phyloP scores from a whole-genome alignment of 2,113 vertebrate genomes.

The Sinocyclocheilus grahami region DNA sequence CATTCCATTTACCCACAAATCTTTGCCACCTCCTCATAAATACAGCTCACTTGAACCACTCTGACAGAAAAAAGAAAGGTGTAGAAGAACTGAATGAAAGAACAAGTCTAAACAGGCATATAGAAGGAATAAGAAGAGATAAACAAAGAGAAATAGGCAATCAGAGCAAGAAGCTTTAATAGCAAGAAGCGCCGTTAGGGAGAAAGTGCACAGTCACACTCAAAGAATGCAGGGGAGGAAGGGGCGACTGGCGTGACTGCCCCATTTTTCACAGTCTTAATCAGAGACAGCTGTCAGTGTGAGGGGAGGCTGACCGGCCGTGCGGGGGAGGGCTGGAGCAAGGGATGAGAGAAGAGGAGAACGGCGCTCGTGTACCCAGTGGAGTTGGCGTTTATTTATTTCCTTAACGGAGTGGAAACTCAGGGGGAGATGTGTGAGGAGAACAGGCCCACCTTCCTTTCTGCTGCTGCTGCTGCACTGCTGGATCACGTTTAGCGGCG shows the following conservation, averaged over 20 bases:
- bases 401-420: slow-evolving; percentile 38
- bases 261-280: slow-evolving; percentile 81
- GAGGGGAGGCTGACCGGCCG: slow-evolving; percentile 60
- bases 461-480: slow-evolving; percentile 34
- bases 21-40: slow-evolving; percentile 13
- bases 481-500: slow-evolving; percentile 24
- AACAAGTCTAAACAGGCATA: slow-evolving; percentile 22
- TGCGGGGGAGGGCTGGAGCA: slow-evolving; percentile 18
- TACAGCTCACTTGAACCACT: background rate
- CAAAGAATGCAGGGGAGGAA: slow-evolving; percentile 77
- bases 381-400: slow-evolving; percentile 54
- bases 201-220: slow-evolving; percentile 81
- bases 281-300: slow-evolving; percentile 83
- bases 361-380: slow-evolving; percentile 39
- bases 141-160: slow-evolving; percentile 36
- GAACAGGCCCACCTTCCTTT: slow-evolving; percentile 64
- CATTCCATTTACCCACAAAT: slow-evolving; percentile 29
- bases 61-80: background rate
- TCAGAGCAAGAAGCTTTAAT: slow-evolving; percentile 46
- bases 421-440: slow-evolving; percentile 51
- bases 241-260: slow-evolving; percentile 75
- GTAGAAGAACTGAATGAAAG: slow-evolving; percentile 2
- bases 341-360: slow-evolving; percentile 54
- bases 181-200: slow-evolving; percentile 52
- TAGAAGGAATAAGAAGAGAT: slow-evolving; percentile 61